These are phyloP conservation scores for Chaenodraco wilsoni DNA, from an alignment of 2,797 vertebrate genomes.

Conservation along the genomic window DNA sequence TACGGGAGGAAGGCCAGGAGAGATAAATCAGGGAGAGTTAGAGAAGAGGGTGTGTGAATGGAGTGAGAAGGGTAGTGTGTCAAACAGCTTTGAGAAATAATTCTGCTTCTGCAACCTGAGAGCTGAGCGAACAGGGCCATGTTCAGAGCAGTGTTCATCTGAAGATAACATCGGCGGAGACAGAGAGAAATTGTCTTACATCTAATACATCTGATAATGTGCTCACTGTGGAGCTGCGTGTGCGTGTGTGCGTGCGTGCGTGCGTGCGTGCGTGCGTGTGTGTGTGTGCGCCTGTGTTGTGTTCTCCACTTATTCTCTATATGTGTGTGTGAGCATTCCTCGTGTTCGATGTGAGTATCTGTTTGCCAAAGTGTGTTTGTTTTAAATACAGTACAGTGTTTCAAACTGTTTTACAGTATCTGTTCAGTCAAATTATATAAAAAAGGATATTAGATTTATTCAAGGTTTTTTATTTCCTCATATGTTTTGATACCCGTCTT, in stretches of 20 bases:
- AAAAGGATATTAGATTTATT: neutral
- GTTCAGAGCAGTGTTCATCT: constrained; percentile 50
- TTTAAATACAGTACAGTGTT: constrained; percentile 3
- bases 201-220: constrained; percentile 53
- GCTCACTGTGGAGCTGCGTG: constrained; percentile 7
- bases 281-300: neutral
- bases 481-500: too few relatives aligned
- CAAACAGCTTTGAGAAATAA: constrained; percentile 49
- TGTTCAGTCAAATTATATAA: neutral
- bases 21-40: constrained; percentile 31
- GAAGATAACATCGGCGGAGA: constrained; percentile 62
- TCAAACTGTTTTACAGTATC: neutral
- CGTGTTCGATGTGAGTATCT: neutral
- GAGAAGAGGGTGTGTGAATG: constrained; percentile 10
- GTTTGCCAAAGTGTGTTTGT: neutral
- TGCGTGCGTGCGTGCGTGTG: neutral
- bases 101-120: constrained; percentile 32
- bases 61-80: constrained; percentile 38
- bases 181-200: constrained; percentile 47
- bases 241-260: constrained; percentile 4
- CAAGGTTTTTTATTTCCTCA: neutral
- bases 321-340: neutral
- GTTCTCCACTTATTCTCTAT: too few relatives aligned
- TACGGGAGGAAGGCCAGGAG: neutral
- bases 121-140: constrained; percentile 46